phyloP scores from a whole-genome alignment of 2,888 invertebrate genomes.

The Xylota sylvarum region DNA sequence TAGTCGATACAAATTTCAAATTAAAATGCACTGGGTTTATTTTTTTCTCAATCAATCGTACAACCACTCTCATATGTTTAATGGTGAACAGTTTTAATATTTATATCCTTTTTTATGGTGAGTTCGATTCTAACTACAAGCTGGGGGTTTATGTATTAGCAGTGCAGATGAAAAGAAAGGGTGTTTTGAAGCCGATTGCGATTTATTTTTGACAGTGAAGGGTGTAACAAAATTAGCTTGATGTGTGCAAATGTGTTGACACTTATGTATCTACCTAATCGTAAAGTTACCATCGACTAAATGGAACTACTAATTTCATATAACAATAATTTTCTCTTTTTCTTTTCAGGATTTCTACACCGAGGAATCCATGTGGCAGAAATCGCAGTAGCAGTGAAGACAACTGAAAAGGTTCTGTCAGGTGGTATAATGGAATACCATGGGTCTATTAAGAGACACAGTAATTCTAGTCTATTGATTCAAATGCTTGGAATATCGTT shows the following conservation, averaged over 20 bases:
- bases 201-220: background rate
- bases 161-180: background rate
- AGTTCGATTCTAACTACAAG: background rate
- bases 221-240: background rate
- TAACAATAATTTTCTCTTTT: no score
- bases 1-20: conserved; percentile 42
- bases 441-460: no score
- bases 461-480: no score
- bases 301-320: no score
- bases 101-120: background rate
- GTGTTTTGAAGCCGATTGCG: background rate
- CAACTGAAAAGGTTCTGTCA: no score
- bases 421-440: no score
- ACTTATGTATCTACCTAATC: no score
- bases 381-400: no score
- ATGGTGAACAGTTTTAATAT: background rate
- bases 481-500: no score
- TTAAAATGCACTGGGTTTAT: conserved; percentile 21
- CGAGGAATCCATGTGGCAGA: no score
- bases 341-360: no score
- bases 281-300: no score
- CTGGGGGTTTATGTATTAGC: background rate
- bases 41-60: conserved; percentile 39
- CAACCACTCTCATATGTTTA: conserved; percentile 50
- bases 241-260: background rate